phyloP scores from a whole-genome alignment of 2,113 vertebrate species.

The Okapia johnstoni region DNA sequence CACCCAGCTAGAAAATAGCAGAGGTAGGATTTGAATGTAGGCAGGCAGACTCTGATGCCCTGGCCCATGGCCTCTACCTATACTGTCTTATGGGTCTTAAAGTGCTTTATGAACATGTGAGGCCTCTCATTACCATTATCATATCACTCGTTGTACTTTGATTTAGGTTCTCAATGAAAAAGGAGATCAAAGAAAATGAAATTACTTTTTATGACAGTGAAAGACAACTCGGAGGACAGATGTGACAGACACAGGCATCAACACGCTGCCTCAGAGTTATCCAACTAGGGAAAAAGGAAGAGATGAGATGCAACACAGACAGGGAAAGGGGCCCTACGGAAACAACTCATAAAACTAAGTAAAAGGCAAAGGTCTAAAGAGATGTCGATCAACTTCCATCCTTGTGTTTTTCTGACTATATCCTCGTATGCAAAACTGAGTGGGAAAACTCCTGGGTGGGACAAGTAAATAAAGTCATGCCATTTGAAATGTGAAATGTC shows the following conservation, averaged over 20 bases:
- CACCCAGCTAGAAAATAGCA: background rate
- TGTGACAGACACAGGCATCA: background rate
- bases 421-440: background rate
- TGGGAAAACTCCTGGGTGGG: background rate
- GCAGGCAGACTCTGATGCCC: background rate
- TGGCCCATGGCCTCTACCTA: background rate
- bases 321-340: background rate
- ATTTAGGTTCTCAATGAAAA: background rate
- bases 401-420: background rate
- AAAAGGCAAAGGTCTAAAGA: background rate
- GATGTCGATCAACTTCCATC: background rate
- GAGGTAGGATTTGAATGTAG: background rate
- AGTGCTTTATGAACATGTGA: background rate
- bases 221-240: background rate
- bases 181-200: background rate
- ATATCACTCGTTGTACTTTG: background rate
- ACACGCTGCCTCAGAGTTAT: background rate
- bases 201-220: background rate
- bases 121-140: background rate
- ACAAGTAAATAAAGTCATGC: background rate
- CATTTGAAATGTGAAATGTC: background rate
- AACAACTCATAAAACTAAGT: background rate
- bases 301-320: background rate
- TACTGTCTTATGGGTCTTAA: background rate
- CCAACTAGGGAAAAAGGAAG: background rate